Evolutionary conservation across 2,888 invertebrate genomes (phyloP), one percentile per base, ranked within the genome.

Genomic region (Fabriciana adippe): DNA sequence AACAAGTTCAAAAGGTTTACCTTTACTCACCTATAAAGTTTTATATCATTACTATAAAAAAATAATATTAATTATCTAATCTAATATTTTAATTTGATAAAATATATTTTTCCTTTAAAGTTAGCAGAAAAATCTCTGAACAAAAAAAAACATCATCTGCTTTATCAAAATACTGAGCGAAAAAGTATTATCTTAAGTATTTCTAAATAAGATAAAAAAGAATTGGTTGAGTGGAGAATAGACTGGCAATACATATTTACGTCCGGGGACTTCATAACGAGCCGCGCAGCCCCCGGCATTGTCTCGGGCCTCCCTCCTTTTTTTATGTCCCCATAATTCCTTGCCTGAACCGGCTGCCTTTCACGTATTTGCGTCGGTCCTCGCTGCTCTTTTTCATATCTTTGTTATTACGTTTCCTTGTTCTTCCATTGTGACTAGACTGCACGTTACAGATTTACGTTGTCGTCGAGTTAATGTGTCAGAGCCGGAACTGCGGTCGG

Each of bases 331-430:
- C 79, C 81, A 81, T 82, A 82, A 84, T 83, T 81, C 71, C 77
- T 74, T 51, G 79, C 79, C 80, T 83, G 75, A 78, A 79, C 78
- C 78, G 79, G 73, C 77, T 78, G 79, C 77, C 80, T 83, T 84
- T 79, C 79, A 74, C 78, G 80, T 79, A 82, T 84, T 83, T 80
- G 79, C 77, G 76, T 78, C 80, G 57, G 67, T 75, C 81, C 79
- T 82, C 82, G 83, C 84, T 85, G 82, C 84, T 79, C 82, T 82
- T 85, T 82, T 84, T 81, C 84, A 84, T 84, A 83, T 84, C 79
- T 81, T 79, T 79, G 80, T 80, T 82, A 80, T 82, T 79, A 77
- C 74, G 75, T 76, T 70, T 75, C 76, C 79, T 79, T 81, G 81
- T 82, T 81, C 77, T 74, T 78, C 60, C 62, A 56, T 66, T 65